Evolutionary conservation across 2,888 invertebrate species (phyloP).

Genomic region (Neoscelio sp.): DNA sequence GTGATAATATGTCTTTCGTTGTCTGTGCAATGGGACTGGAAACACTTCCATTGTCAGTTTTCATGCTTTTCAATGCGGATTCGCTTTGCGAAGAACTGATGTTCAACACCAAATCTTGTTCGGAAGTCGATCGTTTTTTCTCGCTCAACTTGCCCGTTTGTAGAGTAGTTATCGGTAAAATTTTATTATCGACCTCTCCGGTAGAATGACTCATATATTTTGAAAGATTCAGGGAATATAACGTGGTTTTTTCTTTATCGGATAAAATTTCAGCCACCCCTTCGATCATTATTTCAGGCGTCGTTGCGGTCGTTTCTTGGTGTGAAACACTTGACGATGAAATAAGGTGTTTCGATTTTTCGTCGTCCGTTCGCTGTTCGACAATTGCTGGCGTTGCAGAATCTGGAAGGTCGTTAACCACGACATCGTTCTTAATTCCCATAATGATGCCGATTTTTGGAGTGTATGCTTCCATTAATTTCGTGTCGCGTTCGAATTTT

Average conservation of each 20-base stretch:
- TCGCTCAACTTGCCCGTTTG: conserved; percentile 73
- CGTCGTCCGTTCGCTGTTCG: background rate
- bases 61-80: conserved; percentile 89
- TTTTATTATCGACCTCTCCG: conserved; percentile 85
- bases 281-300: conserved; percentile 87
- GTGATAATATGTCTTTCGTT: conserved; percentile 88
- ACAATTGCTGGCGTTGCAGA: background rate
- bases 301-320: conserved; percentile 83
- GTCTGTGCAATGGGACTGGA: conserved; percentile 88
- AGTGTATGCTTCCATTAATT: conserved; percentile 84
- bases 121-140: conserved; percentile 85
- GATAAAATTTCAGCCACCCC: conserved; percentile 68
- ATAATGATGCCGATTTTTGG: conserved; percentile 88
- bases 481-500: conserved; percentile 75
- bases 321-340: conserved; percentile 73
- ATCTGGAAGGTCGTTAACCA: conserved; percentile 59
- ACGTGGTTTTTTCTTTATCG: conserved; percentile 82
- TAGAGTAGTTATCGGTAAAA: conserved; percentile 69
- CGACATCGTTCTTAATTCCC: conserved; percentile 77
- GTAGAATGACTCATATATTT: conserved; percentile 89
- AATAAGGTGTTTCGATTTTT: conserved; percentile 64
- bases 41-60: conserved; percentile 84
- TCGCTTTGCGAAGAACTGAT: conserved; percentile 92
- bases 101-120: conserved; percentile 88
- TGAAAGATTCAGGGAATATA: conserved; percentile 85